Base-by-base conservation (phyloP, 53 echinoderm and acorn worm genomes). In the Zoroaster sp. region DNA sequence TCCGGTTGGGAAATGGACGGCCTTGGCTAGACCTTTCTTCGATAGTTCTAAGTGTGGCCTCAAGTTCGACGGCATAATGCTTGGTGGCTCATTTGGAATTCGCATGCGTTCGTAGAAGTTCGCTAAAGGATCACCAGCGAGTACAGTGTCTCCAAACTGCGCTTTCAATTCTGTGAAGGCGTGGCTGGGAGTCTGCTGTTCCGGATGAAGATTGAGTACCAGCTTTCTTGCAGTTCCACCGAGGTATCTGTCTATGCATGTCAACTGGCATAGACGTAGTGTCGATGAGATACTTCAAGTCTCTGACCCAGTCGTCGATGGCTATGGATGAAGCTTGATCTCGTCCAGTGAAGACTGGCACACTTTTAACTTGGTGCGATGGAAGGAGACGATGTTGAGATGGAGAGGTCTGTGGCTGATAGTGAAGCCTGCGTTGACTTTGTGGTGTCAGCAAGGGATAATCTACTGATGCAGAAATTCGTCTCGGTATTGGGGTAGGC, bases 141-240 rank as follows among this genome's bases (percentile, higher is more conserved):
- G 40, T 40, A 42, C 32, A 4, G 21, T 1, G 13, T 87, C 87
- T 9, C 87, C 74, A 87, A 87, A 87, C 55, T 85, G 86, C 11
- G 75, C 23, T 21, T 32, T 42, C 3, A 88, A 32, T 86, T 86
- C 87, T 12, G 77, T 51, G 49, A 78, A 89, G 0, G 89, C 89
- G 17, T 33, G 33, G 18, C n/a, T n/a, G n/a, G 38, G 20, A 1
- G 81, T 82, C 9, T 82, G 90, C 2, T 63, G 35, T 3, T 14
- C 7, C 40, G 28, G 54, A 10, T 72, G 82, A 0, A 90, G 42
- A 35, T 90, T 90, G 0, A 90, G 33, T n/a, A 89, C 46, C 6
- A 89, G 65, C 36, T 82, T 79, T 17, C 89, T 51, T 17, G 89
- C 89, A 34, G 45, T 73, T 3, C 90, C 90, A n/a, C 88, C 77